Evolutionary conservation across 2,113 vertebrate species (phyloP), one percentile per base, ranked within the genome.

Genomic region (Prionailurus bengalensis): DNA sequence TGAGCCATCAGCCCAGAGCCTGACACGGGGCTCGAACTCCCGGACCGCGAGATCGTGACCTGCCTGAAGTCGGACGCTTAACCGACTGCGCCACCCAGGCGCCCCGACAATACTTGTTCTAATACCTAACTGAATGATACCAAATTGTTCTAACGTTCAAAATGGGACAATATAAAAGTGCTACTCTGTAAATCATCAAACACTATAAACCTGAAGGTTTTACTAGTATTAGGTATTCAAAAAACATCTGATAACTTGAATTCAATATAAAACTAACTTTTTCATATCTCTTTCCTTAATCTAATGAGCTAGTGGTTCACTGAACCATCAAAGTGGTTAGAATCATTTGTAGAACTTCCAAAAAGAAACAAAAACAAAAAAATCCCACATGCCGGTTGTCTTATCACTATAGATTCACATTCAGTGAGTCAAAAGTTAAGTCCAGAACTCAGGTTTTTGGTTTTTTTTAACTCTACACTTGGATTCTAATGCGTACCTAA

Each of bases 161-260:
- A 39, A 19, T n/a, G 36, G 61, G 19, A 74, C 31, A 63, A 81
- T 31, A 85, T 29, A 21, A 65, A 82, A 79, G 33, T 65, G 25
- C 23, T 83, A 71, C n/a, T 51, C 63, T 66, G 2, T 89, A 95
- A 84, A 89, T 68, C n/a, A 74, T 80, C 68, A 94, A 65, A 14
- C n/a, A 84, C 42, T 79, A 61, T 33, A 92, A 27, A 78, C 29
- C 51, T 71, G 51, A 85, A 91, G 13, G 27, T 12, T 51, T 81
- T 65, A 70, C n/a, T 71, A 88, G 29, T 36, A 74, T 63, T 83
- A 91, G 13, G 17, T 36, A 63, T 89, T 91, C 23, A 36, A 76
- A 91, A 94, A 63, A 45, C 17, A 97, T 42, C 79, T 65, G 42
- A 29, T 92, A 51, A 89, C 84, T 79, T 95, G 48, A 94, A 74